Evolutionary conservation across 2,888 invertebrate species (phyloP).

Genomic region (Ormia ochracea): DNA sequence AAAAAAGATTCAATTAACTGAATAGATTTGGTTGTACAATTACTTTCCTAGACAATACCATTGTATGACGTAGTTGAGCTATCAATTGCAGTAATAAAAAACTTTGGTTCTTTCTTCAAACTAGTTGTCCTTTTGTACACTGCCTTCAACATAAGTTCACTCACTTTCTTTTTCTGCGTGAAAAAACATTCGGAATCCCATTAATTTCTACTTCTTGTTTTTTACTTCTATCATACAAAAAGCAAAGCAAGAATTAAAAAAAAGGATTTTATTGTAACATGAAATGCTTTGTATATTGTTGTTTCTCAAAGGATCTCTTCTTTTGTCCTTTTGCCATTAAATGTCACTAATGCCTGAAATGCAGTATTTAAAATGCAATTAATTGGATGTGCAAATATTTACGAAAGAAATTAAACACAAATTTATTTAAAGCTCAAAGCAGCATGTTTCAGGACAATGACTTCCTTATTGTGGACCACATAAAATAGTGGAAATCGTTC

Average conservation of each 20-base stretch:
- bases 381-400: conserved; percentile 46
- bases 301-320: conserved; percentile 5
- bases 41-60: neutral
- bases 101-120: neutral
- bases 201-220: no score
- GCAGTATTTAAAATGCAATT: conserved; percentile 30
- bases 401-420: neutral
- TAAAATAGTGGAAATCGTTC: neutral
- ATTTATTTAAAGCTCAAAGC: neutral
- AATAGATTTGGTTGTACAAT: neutral
- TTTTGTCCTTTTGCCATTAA: neutral
- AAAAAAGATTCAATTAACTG: no score
- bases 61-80: neutral
- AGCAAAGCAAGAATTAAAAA: neutral
- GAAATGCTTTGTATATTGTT: neutral
- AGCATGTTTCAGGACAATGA: conserved; percentile 39
- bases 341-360: conserved; percentile 15
- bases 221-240: neutral
- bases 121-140: neutral
- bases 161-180: neutral
- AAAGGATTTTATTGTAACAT: neutral
- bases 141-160: conserved; percentile 10
- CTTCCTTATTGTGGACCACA: conserved; percentile 9
- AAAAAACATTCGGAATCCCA: conserved; percentile 1
- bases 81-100: neutral